phyloP scores from a whole-genome alignment of 2,888 invertebrate species.

The Eledona agricola region DNA sequence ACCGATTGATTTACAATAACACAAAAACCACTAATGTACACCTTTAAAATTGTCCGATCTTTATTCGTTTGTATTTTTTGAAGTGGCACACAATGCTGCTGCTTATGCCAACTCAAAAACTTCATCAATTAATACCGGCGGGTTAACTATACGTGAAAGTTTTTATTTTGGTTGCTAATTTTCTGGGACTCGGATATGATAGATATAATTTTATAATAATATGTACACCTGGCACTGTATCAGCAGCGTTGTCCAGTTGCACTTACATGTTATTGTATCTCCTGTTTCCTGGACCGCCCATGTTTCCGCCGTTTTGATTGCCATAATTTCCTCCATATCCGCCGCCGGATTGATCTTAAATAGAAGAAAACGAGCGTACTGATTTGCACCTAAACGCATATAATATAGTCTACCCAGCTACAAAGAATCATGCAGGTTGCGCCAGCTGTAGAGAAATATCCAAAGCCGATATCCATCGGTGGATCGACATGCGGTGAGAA shows the following conservation, averaged over 20 bases:
- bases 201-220: no score
- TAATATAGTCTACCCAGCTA: constrained; percentile 2
- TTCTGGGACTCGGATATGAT: constrained; percentile 33
- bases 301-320: constrained; percentile 61
- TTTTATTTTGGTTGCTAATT: constrained; percentile 14
- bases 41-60: constrained; percentile 12
- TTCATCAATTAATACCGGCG: no score
- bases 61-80: constrained; percentile 14
- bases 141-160: constrained; percentile 11
- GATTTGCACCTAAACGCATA: constrained; percentile 3
- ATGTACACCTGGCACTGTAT: constrained; percentile 47
- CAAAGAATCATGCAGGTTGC: constrained; percentile 21
- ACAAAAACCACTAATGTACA: constrained; percentile 35
- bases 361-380: constrained; percentile 31
- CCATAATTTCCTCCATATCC: constrained; percentile 62
- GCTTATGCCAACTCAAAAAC: constrained; percentile 29
- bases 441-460: constrained; percentile 28
- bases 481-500: constrained; percentile 27
- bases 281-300: constrained; percentile 60
- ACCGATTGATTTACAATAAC: constrained; percentile 36
- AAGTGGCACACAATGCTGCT: constrained; percentile 9
- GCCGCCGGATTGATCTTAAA: constrained; percentile 57
- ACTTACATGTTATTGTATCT: constrained; percentile 58
- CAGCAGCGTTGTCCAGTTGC: constrained; percentile 44
- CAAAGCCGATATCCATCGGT: constrained; percentile 35